Evolutionary conservation across 2,888 invertebrate genomes (phyloP).

Genomic region (Synanthedon vespiformis): DNA sequence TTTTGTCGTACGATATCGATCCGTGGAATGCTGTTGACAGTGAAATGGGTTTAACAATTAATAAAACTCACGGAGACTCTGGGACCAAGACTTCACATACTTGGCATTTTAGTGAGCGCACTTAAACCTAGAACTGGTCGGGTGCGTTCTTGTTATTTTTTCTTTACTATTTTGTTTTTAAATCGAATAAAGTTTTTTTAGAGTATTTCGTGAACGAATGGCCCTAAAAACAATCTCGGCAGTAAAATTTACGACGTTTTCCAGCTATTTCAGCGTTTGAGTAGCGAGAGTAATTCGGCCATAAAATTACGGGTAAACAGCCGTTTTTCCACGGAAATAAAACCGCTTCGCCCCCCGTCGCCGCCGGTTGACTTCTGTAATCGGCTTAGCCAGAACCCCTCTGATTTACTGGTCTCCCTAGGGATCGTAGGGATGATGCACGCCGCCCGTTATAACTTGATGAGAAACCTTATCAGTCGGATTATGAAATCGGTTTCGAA

Average conservation of each 20-base stretch:
- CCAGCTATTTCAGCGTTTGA: slow-evolving; percentile 57
- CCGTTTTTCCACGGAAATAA: slow-evolving; percentile 64
- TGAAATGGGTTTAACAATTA: slow-evolving; percentile 67
- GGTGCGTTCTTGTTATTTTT: not conserved
- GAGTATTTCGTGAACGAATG: slow-evolving; percentile 24
- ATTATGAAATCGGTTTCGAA: slow-evolving; percentile 64
- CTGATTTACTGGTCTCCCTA: slow-evolving; percentile 34
- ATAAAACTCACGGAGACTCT: slow-evolving; percentile 47
- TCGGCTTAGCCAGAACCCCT: slow-evolving; percentile 57
- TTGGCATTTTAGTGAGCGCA: slow-evolving; percentile 22
- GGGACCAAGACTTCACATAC: slow-evolving; percentile 39
- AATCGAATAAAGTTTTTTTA: not conserved
- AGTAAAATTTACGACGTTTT: slow-evolving; percentile 57
- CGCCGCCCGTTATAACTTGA: slow-evolving; percentile 54
- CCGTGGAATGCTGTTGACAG: slow-evolving; percentile 61
- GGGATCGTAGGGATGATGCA: slow-evolving; percentile 44
- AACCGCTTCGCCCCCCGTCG: slow-evolving; percentile 33
- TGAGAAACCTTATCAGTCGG: slow-evolving; percentile 62
- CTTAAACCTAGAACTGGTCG: not conserved
- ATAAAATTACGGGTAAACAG: slow-evolving; percentile 68
- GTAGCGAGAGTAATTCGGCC: slow-evolving; percentile 62
- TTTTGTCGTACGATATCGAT: slow-evolving; percentile 53
- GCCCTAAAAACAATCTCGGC: slow-evolving; percentile 52
- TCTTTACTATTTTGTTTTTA: not conserved
- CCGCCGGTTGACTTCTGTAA: slow-evolving; percentile 61